phyloP scores from a whole-genome alignment of 2,888 invertebrate species.

The Drosophila lutescens region DNA sequence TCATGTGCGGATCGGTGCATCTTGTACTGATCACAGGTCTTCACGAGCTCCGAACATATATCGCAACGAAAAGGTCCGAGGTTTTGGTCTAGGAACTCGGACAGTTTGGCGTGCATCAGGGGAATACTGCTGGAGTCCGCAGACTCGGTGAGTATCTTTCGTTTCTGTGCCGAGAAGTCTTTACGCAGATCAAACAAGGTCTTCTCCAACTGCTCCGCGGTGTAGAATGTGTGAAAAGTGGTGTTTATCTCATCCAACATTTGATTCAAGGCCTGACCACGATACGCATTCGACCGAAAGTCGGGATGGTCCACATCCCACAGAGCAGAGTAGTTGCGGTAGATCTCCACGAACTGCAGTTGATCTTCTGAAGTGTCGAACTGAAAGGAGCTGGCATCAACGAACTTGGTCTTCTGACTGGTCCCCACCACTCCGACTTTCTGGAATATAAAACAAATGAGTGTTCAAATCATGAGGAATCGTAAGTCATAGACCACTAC shows the following conservation, averaged over 20 bases:
- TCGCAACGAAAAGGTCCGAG: constrained; percentile 79
- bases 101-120: constrained; percentile 66
- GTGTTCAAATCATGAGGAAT: background rate
- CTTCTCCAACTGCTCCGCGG: constrained; percentile 73
- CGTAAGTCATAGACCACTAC: constrained; percentile 26
- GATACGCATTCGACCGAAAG: constrained; percentile 76
- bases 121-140: constrained; percentile 44
- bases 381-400: constrained; percentile 59
- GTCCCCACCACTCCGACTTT: constrained; percentile 72
- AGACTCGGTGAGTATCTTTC: constrained; percentile 59
- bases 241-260: constrained; percentile 74
- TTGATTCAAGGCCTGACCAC: constrained; percentile 69
- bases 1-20: constrained; percentile 76
- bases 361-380: constrained; percentile 67
- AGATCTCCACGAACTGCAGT: constrained; percentile 77
- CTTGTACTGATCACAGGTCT: constrained; percentile 80
- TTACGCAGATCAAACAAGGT: constrained; percentile 73
- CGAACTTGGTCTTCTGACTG: constrained; percentile 69
- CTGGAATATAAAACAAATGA: constrained; percentile 31
- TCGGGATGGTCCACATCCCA: constrained; percentile 82
- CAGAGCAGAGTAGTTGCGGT: constrained; percentile 69
- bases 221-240: constrained; percentile 51
- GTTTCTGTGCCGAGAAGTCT: constrained; percentile 73
- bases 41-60: constrained; percentile 65
- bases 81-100: constrained; percentile 67